phyloP scores from a whole-genome alignment of 2,888 invertebrate genomes.

The Synergus umbraculus region DNA sequence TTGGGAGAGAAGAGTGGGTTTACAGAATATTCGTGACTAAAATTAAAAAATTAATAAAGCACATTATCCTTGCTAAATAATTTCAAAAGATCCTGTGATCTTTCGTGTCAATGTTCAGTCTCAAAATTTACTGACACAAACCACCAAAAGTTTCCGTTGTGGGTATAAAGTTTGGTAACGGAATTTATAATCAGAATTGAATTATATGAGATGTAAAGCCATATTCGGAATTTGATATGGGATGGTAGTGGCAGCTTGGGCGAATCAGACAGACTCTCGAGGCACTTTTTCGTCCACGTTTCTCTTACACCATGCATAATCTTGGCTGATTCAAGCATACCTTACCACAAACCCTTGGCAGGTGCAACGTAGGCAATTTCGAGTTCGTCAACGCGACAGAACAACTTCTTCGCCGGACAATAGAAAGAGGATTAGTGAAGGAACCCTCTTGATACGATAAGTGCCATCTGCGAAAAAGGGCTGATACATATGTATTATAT shows the following conservation, averaged over 20 bases:
- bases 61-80: too few species aligned
- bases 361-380: slow-evolving; percentile 34
- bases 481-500: neutral
- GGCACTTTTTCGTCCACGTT: slow-evolving; percentile 21
- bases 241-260: slow-evolving; percentile 2
- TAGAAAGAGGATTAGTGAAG: slow-evolving; percentile 35
- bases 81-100: too few species aligned
- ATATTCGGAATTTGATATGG: slow-evolving; percentile 11
- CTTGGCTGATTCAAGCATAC: slow-evolving; percentile 34
- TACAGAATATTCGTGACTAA: neutral
- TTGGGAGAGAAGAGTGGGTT: neutral
- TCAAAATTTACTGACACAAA: too few species aligned
- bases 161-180: too few species aligned
- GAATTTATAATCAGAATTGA: neutral
- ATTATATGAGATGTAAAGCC: neutral
- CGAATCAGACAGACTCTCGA: neutral
- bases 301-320: slow-evolving; percentile 34
- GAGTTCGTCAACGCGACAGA: slow-evolving; percentile 37
- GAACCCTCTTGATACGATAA: slow-evolving; percentile 13
- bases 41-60: neutral
- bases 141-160: too few species aligned
- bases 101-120: too few species aligned
- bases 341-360: slow-evolving; percentile 30
- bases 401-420: slow-evolving; percentile 30
- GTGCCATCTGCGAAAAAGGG: slow-evolving; percentile 29